Evolutionary conservation across 2,113 vertebrate species (phyloP).

Genomic region (Orycteropus afer): DNA sequence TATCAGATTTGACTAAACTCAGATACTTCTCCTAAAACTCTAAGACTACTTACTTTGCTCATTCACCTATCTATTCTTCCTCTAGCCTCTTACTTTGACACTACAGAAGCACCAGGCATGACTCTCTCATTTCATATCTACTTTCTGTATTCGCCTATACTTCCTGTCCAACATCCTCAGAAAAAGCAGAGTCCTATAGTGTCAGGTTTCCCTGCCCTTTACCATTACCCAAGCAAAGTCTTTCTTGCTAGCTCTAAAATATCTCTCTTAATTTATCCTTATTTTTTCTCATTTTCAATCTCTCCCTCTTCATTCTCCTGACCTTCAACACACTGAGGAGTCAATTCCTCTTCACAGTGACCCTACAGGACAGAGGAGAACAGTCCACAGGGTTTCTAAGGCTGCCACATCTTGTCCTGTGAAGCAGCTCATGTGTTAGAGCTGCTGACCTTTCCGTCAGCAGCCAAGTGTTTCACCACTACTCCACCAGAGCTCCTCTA

Average conservation of each 20-base stretch:
- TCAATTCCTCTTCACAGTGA: too few species aligned
- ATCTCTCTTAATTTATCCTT: neutral
- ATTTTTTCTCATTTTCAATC: conserved; percentile 7
- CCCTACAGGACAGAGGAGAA: too few species aligned
- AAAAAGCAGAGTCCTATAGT: neutral
- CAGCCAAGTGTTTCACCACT: too few species aligned
- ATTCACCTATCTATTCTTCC: neutral
- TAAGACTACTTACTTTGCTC: neutral
- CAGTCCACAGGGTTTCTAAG: too few species aligned
- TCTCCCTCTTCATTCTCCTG: conserved; percentile 1
- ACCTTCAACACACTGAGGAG: too few species aligned
- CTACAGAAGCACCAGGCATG: neutral
- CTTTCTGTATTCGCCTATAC: neutral
- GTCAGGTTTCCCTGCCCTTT: neutral
- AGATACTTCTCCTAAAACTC: conserved; percentile 1
- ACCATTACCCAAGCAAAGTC: neutral
- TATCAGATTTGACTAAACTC: conserved; percentile 1
- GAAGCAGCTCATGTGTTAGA: too few species aligned
- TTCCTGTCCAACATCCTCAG: neutral
- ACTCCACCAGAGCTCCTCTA: too few species aligned
- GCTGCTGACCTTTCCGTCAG: too few species aligned
- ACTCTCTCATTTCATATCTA: neutral
- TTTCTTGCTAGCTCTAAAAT: conserved; percentile 18
- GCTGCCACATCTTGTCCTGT: too few species aligned
- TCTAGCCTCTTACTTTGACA: neutral